These are phyloP conservation scores for Drosophila rellima DNA, from an alignment of 2,888 invertebrate species.

Conservation along the genomic window DNA sequence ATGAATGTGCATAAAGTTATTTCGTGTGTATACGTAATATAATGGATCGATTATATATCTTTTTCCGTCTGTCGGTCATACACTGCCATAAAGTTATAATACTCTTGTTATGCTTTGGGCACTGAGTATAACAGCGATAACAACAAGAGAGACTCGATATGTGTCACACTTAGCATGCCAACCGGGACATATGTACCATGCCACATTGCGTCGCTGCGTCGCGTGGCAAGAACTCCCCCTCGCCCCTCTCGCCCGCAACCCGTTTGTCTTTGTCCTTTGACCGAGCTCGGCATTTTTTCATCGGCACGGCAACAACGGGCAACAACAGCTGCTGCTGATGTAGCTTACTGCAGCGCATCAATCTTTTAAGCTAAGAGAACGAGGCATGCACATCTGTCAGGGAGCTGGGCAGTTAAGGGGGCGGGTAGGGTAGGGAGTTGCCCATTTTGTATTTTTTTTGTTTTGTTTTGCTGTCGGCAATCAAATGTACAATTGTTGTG, in stretches of 20 bases:
- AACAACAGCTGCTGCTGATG: slow-evolving; percentile 5
- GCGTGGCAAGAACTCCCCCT: not conserved
- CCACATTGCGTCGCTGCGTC: slow-evolving; percentile 2
- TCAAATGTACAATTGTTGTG: slow-evolving; percentile 33
- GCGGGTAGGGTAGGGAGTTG: not conserved
- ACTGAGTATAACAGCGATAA: slow-evolving; percentile 14
- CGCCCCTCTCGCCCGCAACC: not conserved
- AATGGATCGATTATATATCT: no score
- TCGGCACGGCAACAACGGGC: slow-evolving; percentile 17
- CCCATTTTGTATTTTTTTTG: not conserved
- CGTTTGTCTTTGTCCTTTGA: slow-evolving; percentile 46
- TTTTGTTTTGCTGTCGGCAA: slow-evolving; percentile 20
- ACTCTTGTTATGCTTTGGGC: not conserved
- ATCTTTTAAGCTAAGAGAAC: slow-evolving; percentile 35
- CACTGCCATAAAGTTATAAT: not conserved
- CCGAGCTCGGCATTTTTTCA: slow-evolving; percentile 50
- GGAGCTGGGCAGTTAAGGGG: not conserved
- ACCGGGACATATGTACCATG: slow-evolving; percentile 1
- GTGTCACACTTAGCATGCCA: slow-evolving; percentile 56
- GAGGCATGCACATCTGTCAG: not conserved
- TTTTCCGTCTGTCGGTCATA: not conserved
- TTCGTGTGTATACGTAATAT: no score
- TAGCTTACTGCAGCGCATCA: slow-evolving; percentile 49
- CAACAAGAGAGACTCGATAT: slow-evolving; percentile 45
- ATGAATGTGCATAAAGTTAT: no score